Evolutionary conservation across 2,797 vertebrate genomes (phyloP), one percentile per base, ranked within the genome.

Genomic region (Acridotheres tristis): DNA sequence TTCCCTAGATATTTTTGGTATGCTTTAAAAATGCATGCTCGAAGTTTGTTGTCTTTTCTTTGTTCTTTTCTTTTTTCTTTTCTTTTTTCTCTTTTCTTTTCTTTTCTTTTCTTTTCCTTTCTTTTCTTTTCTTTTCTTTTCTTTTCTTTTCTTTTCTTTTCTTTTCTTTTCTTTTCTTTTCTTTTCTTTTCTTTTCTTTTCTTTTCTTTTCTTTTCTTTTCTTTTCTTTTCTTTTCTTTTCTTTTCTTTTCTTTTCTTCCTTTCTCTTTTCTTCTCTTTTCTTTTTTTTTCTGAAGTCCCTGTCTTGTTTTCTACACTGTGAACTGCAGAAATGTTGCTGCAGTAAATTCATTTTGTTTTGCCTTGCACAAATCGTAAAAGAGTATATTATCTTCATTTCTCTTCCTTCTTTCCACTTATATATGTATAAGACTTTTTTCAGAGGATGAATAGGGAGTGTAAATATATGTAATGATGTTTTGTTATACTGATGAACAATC

Each of bases 301-400:
- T 73, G 40, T 73, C 73, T 26, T 69, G 7, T 76, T 94, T 91
- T 71, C n/a, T 45, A 50, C 10, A 50, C 15, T 51, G 11, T 58
- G 77, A 91, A 62, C 32, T 13, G 36, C 42, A 84, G 32, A 91
- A 94, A 61, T 2, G 21, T 79, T 84, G 9, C 32, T 38, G 36
- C 48, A 88, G 83, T 94, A 94, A 95, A 96, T 90, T 88, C 51
- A 4, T 73, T 85, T 94, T 87, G 54, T 86, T 95, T 94, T 93
- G 62, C 32, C 19, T 79, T 76, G 53, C 63, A 82, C 13, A 12
- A 91, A 91, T 85, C 7, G 0, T 95, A 95, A 93, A 94, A 86
- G 36, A 47, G 36, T 87, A 63, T 91, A 95, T 92, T 90, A 89
- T 95, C 71, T 87, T 95, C 71, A 95, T 96, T 90, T 93, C 66